Evolutionary conservation across 2,888 invertebrate genomes (phyloP).

Genomic region (Oscheius sp.): DNA sequence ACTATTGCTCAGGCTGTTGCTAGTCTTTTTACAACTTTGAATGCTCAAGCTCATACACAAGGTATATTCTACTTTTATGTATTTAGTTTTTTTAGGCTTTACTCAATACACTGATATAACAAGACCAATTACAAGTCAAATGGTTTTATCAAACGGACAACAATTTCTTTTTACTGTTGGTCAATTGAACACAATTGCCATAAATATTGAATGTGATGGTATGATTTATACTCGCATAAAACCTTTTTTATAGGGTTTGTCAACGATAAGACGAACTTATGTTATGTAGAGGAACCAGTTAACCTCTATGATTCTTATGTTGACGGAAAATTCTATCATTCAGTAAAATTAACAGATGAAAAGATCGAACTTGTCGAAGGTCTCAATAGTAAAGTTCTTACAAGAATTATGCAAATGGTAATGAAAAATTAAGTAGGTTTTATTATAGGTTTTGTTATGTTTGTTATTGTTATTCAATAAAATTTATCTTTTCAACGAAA

Average conservation of each 20-base stretch:
- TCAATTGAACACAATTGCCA: conserved; percentile 83
- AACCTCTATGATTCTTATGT: conserved; percentile 34
- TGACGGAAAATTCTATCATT: conserved; percentile 15
- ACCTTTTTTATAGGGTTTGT: conserved; percentile 50
- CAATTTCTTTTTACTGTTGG: conserved; percentile 87
- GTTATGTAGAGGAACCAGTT: conserved; percentile 48
- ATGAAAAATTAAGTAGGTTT: conserved; percentile 43
- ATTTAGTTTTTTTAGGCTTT: conserved; percentile 76
- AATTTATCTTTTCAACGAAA: background rate
- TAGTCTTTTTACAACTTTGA: conserved; percentile 65
- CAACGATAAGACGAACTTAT: conserved; percentile 44
- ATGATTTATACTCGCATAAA: too few relatives aligned
- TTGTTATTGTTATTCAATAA: conserved; percentile 8
- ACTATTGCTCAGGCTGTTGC: conserved; percentile 57
- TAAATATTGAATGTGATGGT: conserved; percentile 64
- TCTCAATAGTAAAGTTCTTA: conserved; percentile 49
- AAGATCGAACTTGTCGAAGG: conserved; percentile 23
- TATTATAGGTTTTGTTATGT: background rate
- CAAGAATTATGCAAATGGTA: conserved; percentile 55
- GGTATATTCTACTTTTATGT: conserved; percentile 37
- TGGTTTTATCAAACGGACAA: conserved; percentile 86
- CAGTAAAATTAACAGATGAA: background rate
- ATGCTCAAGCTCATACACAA: conserved; percentile 67
- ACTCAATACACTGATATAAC: conserved; percentile 88
- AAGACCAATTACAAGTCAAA: conserved; percentile 89